Base-by-base conservation (phyloP, 2,797 vertebrate species). In the Crenuchus spilurus region DNA sequence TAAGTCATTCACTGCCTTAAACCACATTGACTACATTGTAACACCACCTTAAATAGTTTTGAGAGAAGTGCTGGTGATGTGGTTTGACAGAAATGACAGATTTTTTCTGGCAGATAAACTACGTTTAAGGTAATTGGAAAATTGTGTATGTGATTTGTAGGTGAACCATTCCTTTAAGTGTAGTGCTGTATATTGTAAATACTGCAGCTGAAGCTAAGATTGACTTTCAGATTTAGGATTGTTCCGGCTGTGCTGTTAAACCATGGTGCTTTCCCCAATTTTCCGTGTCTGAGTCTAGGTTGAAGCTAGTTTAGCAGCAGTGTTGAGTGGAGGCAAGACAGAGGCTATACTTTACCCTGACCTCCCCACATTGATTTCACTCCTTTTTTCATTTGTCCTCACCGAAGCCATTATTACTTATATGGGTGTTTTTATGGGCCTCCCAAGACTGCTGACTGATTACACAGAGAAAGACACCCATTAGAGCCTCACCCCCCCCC, bases 341-440 rank as follows among this genome's bases (percentile, higher is more conserved):
- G 54, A 33, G 26, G 48, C 72, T 46, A 33, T 37, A 76, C 48
- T 66, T 67, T 80, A 72, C 66, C 78, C 73, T 51, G 48, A 76
- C 74, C 57, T 83, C 84, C 80, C 74, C 42, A 68, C 82, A 88
- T 76, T 64, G 82, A 87, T 90, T 84, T 75, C 52, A 64, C 74
- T 76, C 81, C 79, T 86, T 70, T 75, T 78, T 85, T 82, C 65
- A 65, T 88, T 84, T 74, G 76, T 87, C 85, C 83, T 88, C 81
- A 20, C 68, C 78, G 67, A 69, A 65, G 76, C 76, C 78, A 85
- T 90, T 88, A 85, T 87, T 82, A 84, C 80, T 85, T 88, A 89
- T 84, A 89, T 81, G 64, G 86, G 72, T 77, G 55, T 88, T 88
- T 89, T 89, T 89, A 87, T 10, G 75, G 81, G 78, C 70, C 82